These are phyloP conservation scores for Drosophila parabipectinata DNA, from an alignment of 1,140 invertebrate species.

Conservation along the genomic window DNA sequence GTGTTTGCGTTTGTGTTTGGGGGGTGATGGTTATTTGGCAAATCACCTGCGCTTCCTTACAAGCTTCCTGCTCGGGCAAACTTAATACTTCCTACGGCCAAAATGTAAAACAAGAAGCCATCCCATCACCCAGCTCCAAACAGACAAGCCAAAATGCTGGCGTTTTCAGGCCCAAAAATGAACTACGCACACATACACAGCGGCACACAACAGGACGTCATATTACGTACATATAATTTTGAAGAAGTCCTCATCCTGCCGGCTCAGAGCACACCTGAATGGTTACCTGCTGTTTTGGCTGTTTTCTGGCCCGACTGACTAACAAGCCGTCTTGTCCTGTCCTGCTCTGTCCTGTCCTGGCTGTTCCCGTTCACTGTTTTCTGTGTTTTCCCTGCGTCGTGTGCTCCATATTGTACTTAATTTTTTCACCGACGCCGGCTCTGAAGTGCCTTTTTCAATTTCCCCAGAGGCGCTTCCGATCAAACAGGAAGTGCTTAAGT, in stretches of 20 bases:
- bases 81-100: conserved; percentile 72
- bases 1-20: neutral
- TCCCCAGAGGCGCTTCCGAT: conserved; percentile 80
- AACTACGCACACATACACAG: conserved; percentile 49
- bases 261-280: conserved; percentile 54
- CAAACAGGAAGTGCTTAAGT: conserved; percentile 83
- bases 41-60: conserved; percentile 79
- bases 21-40: conserved; percentile 66
- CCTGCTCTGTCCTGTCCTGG: conserved; percentile 12
- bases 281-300: conserved; percentile 27
- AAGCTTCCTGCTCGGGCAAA: conserved; percentile 75
- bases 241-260: conserved; percentile 43
- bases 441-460: conserved; percentile 82
- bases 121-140: conserved; percentile 9
- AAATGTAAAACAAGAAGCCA: conserved; percentile 61
- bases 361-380: neutral
- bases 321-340: conserved; percentile 53
- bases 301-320: conserved; percentile 13
- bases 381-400: conserved; percentile 10
- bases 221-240: conserved; percentile 67
- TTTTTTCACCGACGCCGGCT: conserved; percentile 61
- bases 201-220: conserved; percentile 3
- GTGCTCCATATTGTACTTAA: conserved; percentile 63
- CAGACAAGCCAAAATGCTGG: conserved; percentile 19
- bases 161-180: conserved; percentile 38